Conservation (phyloP, 1,140 invertebrate species). For the Cecropterus lyciades region DNA sequence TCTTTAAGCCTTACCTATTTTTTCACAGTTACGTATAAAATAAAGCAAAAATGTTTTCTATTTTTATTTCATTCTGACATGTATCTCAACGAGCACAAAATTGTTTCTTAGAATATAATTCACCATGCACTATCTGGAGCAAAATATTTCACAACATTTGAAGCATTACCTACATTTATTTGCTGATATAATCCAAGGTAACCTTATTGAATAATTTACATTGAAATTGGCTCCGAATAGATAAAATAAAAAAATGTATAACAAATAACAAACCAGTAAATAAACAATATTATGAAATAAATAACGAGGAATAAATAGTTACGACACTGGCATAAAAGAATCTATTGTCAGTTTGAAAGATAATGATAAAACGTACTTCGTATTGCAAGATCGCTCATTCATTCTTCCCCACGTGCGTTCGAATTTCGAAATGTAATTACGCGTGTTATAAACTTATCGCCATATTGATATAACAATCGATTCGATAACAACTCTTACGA, state of each 20-base stretch:
- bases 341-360: conserved; percentile 29
- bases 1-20: too few relatives aligned
- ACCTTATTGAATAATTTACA: conserved; percentile 15
- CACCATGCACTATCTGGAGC: too few relatives aligned
- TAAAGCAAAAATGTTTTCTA: too few relatives aligned
- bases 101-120: too few relatives aligned
- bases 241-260: not conserved
- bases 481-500: conserved; percentile 53
- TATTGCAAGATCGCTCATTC: conserved; percentile 38
- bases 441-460: conserved; percentile 45
- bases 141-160: not conserved
- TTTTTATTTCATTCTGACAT: too few relatives aligned
- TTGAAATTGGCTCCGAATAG: conserved; percentile 8
- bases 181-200: conserved; percentile 17
- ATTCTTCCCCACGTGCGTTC: conserved; percentile 42
- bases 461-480: conserved; percentile 51
- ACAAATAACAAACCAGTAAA: conserved; percentile 15
- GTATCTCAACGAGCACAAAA: too few relatives aligned
- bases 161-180: not conserved
- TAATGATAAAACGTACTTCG: conserved; percentile 35
- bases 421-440: conserved; percentile 58
- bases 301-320: conserved; percentile 24
- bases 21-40: too few relatives aligned
- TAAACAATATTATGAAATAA: conserved; percentile 32
- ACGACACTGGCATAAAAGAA: conserved; percentile 29